Evolutionary conservation across 2,113 vertebrate species (phyloP).

Genomic region (Prunella himalayana): DNA sequence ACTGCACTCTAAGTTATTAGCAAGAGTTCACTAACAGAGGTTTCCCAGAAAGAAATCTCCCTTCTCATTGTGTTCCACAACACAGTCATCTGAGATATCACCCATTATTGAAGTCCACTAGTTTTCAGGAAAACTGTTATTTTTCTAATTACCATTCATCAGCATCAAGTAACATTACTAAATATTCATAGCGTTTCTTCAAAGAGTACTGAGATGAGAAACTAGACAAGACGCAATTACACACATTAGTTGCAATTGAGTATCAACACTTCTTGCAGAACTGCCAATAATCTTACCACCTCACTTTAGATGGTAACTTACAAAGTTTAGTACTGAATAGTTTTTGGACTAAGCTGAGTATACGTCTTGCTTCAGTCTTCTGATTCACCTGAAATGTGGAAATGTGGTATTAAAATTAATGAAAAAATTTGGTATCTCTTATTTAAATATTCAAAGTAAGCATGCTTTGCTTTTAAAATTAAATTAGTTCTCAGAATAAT

Average conservation of each 20-base stretch:
- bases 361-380: slow-evolving; percentile 81
- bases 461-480: neutral
- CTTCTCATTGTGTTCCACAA: neutral
- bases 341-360: slow-evolving; percentile 84
- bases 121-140: neutral
- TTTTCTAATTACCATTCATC: neutral
- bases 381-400: slow-evolving; percentile 81
- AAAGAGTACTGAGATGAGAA: neutral
- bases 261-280: neutral
- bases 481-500: neutral
- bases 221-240: neutral
- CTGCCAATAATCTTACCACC: neutral
- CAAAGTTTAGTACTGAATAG: slow-evolving; percentile 85
- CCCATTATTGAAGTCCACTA: neutral
- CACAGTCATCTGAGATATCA: neutral
- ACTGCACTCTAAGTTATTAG: neutral
- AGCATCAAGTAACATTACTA: neutral
- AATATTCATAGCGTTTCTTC: neutral
- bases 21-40: neutral
- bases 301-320: slow-evolving; percentile 73
- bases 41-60: neutral
- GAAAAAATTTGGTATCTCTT: neutral
- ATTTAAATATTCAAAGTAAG: neutral
- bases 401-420: slow-evolving; percentile 58
- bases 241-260: neutral